phyloP scores from a whole-genome alignment of 2,113 vertebrate species.

The Toxotes jaculatrix region DNA sequence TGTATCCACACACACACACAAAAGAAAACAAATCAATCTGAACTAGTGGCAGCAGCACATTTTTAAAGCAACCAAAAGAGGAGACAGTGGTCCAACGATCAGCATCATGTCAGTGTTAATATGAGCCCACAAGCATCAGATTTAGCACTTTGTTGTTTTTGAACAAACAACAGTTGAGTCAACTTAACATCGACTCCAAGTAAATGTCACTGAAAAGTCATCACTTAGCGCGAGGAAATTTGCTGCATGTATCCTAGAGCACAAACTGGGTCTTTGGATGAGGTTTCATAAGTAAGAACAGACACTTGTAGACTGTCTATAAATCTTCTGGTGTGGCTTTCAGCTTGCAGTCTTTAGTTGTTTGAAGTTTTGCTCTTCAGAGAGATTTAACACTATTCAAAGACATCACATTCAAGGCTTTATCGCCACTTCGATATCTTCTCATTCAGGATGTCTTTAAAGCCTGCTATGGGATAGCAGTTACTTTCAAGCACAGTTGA shows the following conservation, averaged over 20 bases:
- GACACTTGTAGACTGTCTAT: background rate
- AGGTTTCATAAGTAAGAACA: background rate
- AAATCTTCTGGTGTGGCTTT: background rate
- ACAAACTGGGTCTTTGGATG: background rate
- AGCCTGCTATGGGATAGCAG: background rate
- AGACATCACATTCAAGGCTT: background rate
- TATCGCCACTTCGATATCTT: background rate
- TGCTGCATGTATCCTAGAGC: too few relatives aligned
- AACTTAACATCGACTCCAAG: slow-evolving; percentile 15
- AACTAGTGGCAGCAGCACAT: background rate
- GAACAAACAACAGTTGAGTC: slow-evolving; percentile 55
- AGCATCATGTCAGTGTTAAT: background rate
- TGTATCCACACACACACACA: background rate
- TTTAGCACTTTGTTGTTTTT: slow-evolving; percentile 21
- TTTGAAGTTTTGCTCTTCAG: too few relatives aligned
- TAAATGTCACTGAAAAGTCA: slow-evolving; percentile 59
- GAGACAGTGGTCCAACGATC: slow-evolving; percentile 12
- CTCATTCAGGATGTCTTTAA: background rate
- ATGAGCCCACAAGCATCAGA: background rate
- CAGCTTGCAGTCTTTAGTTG: too few relatives aligned
- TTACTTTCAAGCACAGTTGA: background rate
- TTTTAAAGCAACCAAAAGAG: slow-evolving; percentile 1
- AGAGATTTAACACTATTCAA: background rate
- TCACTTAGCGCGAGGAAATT: background rate
- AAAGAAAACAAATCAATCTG: background rate